Evolutionary conservation across 2,888 invertebrate species (phyloP).

Genomic region (Phalangium opilio): DNA sequence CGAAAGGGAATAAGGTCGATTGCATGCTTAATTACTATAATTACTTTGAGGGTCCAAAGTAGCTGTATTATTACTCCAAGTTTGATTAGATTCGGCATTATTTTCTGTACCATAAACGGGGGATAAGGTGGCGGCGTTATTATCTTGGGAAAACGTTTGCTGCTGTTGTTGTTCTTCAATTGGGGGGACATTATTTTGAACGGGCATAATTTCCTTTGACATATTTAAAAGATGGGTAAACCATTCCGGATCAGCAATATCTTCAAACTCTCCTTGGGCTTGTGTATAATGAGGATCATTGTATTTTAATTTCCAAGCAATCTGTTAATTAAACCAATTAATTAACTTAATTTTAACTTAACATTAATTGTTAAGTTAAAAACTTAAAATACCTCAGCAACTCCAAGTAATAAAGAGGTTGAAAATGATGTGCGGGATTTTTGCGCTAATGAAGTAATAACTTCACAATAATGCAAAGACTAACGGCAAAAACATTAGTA

Average conservation of each 20-base stretch:
- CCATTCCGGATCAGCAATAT: slow-evolving; percentile 41
- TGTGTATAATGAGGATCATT: slow-evolving; percentile 46
- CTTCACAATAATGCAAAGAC: slow-evolving; percentile 66
- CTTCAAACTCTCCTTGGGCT: slow-evolving; percentile 29
- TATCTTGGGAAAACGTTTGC: too few species aligned
- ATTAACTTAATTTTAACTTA: not conserved
- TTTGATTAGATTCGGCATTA: too few species aligned
- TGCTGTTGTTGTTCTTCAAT: too few species aligned
- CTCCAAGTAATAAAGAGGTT: slow-evolving; percentile 11
- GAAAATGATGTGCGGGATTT: slow-evolving; percentile 33
- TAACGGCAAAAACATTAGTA: slow-evolving; percentile 12
- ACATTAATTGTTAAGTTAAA: not conserved
- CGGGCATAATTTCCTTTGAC: too few species aligned
- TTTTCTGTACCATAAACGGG: too few species aligned
- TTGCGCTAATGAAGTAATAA: slow-evolving; percentile 50
- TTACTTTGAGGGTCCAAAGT: too few species aligned
- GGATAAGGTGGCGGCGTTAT: too few species aligned
- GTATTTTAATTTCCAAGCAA: slow-evolving; percentile 49
- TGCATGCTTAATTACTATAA: too few species aligned
- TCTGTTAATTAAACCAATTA: slow-evolving; percentile 22
- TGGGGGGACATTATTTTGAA: too few species aligned
- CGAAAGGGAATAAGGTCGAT: too few species aligned
- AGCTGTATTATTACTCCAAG: too few species aligned
- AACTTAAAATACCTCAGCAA: slow-evolving; percentile 8
- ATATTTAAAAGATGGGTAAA: slow-evolving; percentile 24